Percentiles rank a stretch among this genome's conserved stretches.
These are phyloP conservation scores for Crossocerus cetratus DNA, from an alignment of 2,888 invertebrate genomes.

Conservation along the genomic window DNA sequence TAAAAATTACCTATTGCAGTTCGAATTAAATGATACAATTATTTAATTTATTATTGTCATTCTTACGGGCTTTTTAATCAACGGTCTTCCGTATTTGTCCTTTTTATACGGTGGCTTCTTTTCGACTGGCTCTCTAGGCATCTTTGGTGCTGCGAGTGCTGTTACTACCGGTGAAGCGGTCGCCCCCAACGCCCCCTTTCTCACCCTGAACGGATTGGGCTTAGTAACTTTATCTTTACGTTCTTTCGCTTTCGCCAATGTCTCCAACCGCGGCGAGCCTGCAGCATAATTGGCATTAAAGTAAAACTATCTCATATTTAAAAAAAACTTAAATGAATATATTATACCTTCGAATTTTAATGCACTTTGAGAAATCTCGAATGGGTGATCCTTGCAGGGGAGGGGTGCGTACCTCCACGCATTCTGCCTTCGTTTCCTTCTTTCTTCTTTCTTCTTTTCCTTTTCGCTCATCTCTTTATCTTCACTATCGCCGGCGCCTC, in stretches of 20 bases:
- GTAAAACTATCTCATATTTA: neutral
- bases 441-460: slow-evolving; percentile 30
- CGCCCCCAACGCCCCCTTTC: slow-evolving; percentile 54
- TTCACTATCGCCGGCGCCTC: neutral
- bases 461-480: slow-evolving; percentile 6
- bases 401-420: slow-evolving; percentile 62
- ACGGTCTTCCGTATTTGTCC: slow-evolving; percentile 54
- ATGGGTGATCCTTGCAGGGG: slow-evolving; percentile 51
- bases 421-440: slow-evolving; percentile 43
- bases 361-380: slow-evolving; percentile 20
- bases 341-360: slow-evolving; percentile 53
- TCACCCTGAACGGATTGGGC: slow-evolving; percentile 54
- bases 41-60: neutral
- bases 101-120: slow-evolving; percentile 56
- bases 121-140: slow-evolving; percentile 53
- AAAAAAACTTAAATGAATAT: neutral
- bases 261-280: slow-evolving; percentile 52
- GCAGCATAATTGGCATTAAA: neutral
- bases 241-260: slow-evolving; percentile 45
- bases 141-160: slow-evolving; percentile 56
- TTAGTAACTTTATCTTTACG: slow-evolving; percentile 23
- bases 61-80: slow-evolving; percentile 4
- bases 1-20: neutral
- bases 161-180: slow-evolving; percentile 39
- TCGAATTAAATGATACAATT: neutral